phyloP scores from a whole-genome alignment of 2,888 invertebrate species.

The Heliconius erato region DNA sequence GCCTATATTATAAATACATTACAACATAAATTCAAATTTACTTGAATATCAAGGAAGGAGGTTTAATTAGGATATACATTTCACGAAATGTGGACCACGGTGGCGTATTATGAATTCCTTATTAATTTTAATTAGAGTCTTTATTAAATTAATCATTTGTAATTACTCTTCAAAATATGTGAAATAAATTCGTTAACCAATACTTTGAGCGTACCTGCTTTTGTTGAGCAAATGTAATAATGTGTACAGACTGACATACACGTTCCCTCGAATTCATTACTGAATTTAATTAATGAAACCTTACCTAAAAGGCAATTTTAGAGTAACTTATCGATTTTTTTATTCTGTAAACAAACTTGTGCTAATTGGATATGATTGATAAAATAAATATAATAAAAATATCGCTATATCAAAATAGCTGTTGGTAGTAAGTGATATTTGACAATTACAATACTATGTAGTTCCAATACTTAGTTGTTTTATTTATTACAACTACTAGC shows the following conservation, averaged over 20 bases:
- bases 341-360: background rate
- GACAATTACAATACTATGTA: background rate
- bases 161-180: background rate
- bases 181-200: slow-evolving; percentile 15
- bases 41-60: too few species aligned
- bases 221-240: slow-evolving; percentile 20
- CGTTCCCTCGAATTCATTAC: too few species aligned
- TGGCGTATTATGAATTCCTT: background rate
- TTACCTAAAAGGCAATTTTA: too few species aligned
- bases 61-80: background rate
- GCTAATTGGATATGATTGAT: background rate
- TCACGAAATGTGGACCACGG: background rate
- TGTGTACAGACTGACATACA: background rate
- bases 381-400: background rate
- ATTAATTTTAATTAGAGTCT: background rate
- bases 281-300: too few species aligned
- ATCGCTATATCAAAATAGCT: background rate
- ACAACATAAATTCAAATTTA: too few species aligned
- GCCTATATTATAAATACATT: too few species aligned
- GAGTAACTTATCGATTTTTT: background rate
- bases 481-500: too few species aligned
- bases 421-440: background rate
- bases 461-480: too few species aligned
- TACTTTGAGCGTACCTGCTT: background rate
- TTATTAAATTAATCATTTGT: background rate